Percentiles rank a stretch among this genome's conserved stretches.
Evolutionary conservation across 2,888 invertebrate species (phyloP).

Genomic region (Ormyrus thymus): DNA sequence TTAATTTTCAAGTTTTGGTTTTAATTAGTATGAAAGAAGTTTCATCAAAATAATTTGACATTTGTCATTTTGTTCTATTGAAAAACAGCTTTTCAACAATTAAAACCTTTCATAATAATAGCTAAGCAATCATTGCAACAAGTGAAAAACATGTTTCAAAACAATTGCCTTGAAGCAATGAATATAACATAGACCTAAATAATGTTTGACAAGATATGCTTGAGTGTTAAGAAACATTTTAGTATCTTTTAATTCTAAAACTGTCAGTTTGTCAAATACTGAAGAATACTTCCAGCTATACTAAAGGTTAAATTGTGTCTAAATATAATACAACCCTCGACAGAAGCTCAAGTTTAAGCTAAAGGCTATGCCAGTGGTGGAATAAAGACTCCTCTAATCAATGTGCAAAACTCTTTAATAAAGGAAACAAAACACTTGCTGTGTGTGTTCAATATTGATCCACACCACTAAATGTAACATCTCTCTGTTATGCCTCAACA

Average conservation of each 20-base stretch:
- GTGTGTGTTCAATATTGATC: constrained; percentile 47
- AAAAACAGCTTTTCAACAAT: too few relatives aligned
- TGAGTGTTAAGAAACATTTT: too few relatives aligned
- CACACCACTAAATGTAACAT: constrained; percentile 31
- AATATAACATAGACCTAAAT: not conserved
- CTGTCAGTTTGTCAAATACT: constrained; percentile 2
- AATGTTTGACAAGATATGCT: too few relatives aligned
- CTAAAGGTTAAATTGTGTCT: constrained; percentile 1
- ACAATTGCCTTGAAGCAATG: not conserved
- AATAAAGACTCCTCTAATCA: constrained; percentile 23
- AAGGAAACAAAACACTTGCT: constrained; percentile 43
- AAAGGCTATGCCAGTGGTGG: not conserved
- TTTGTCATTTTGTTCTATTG: not conserved
- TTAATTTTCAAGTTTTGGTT: too few relatives aligned
- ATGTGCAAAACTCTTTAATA: constrained; percentile 36
- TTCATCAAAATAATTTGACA: not conserved
- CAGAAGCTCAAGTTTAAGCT: not conserved
- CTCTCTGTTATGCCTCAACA: constrained; percentile 22
- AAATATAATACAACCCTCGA: not conserved
- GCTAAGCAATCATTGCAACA: not conserved
- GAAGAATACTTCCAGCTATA: not conserved
- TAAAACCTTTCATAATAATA: not conserved
- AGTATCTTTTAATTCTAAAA: not conserved
- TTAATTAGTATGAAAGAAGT: too few relatives aligned
- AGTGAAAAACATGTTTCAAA: not conserved